Evolutionary conservation across 2,888 invertebrate species (phyloP), one percentile per base, ranked within the genome.

Genomic region (Sacculina carcini): DNA sequence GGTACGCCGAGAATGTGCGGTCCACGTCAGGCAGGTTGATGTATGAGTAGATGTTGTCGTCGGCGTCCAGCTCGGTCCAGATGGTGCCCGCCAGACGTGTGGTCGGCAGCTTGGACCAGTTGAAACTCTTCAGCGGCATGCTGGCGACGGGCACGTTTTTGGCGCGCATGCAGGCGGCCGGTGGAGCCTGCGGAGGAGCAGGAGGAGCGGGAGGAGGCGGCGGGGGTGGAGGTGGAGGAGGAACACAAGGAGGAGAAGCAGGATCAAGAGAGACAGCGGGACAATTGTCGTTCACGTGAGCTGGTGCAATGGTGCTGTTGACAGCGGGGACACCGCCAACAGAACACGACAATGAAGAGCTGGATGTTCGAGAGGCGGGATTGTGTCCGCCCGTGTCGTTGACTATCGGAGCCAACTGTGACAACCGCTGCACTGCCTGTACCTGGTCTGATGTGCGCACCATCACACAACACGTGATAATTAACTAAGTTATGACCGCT

Each of bases 71-170:
- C 62, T 87, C 86, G 58, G 79, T 82, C 92, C 94, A 96, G 55
- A 96, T 79, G 0, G 94, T 94, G 10, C 90, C 92, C 58, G 78
- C 78, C 2, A 94, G 71, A 63, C 89, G 87, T 38, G 79, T 75
- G 59, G 90, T 89, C 1, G 90, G 86, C 54, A 92, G 70, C 64
- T 87, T 92, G 50, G 85, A 83, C 96, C 96, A 96, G 69, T 96
- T 96, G 70, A 96, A 87, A 51, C 89, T 87, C 66, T 94, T 94
- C 51, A 96, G 68, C 0, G 90, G 86, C 65, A 85, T 85, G 5
- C 82, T 76, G 0, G 94, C 85, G 59, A 84, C 83, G 12, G 96
- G 96, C 53, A 89, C 83, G 66, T 89, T 54, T 32, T 44, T 47
- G 29, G 52, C 51, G 12, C 39, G 47, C 2, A 42, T 42, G n/a